phyloP scores from a whole-genome alignment of 1,140 invertebrate species.

The Eufriesea mexicana region DNA sequence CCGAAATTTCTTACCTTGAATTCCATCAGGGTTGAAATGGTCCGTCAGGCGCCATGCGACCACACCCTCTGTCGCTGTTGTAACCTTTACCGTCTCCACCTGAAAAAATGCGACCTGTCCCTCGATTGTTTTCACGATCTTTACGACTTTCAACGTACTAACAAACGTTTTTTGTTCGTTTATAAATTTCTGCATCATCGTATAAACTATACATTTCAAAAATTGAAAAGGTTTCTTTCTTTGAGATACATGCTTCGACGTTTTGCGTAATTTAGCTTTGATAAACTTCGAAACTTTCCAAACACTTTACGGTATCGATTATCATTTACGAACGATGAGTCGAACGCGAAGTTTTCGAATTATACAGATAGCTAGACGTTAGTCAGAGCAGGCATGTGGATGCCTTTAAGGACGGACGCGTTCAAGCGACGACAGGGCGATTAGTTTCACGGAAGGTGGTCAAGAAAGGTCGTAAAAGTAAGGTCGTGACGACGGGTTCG shows the following conservation, averaged over 20 bases:
- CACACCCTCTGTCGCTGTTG: constrained; percentile 47
- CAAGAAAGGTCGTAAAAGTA: constrained; percentile 35
- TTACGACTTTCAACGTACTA: neutral
- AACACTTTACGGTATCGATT: neutral
- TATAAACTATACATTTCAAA: neutral
- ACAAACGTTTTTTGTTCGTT: neutral
- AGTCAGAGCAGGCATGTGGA: neutral
- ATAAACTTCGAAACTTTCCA: neutral
- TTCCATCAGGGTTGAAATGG: constrained; percentile 24
- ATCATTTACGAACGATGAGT: neutral
- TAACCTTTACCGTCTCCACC: constrained; percentile 11
- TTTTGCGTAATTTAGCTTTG: neutral
- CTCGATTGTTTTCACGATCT: constrained; percentile 1
- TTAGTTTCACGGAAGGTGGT: constrained; percentile 66
- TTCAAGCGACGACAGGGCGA: constrained; percentile 52
- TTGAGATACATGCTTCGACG: neutral
- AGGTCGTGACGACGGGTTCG: constrained; percentile 10
- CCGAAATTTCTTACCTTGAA: constrained; percentile 18
- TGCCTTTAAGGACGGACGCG: constrained; percentile 26
- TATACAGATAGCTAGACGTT: neutral
- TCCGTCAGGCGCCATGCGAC: constrained; percentile 36
- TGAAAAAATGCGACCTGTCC: constrained; percentile 33
- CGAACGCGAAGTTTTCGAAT: neutral
- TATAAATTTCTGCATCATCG: neutral
- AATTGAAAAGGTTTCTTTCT: neutral